phyloP scores from a whole-genome alignment of 2,888 invertebrate genomes.

The Microchrysa polita region DNA sequence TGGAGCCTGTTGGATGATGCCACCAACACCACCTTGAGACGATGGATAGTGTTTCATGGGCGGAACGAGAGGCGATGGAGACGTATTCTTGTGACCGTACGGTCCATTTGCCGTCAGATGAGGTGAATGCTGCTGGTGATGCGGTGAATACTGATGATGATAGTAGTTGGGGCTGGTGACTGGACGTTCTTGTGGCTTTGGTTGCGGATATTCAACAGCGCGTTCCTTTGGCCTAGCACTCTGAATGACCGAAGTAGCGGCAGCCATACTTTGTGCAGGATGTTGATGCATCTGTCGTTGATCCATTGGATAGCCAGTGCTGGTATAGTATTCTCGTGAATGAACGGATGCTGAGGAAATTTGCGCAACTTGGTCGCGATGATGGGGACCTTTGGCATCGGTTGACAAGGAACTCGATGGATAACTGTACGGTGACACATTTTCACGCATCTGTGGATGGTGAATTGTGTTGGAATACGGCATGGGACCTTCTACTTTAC shows the following conservation, averaged over 20 bases:
- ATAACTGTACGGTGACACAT: not conserved
- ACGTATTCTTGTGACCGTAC: constrained; percentile 22
- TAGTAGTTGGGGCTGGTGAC: constrained; percentile 40
- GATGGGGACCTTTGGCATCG: not conserved
- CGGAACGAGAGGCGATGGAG: constrained; percentile 37
- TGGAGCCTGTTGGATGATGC: constrained; percentile 27
- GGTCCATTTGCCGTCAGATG: not conserved
- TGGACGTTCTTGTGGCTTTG: constrained; percentile 34
- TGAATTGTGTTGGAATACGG: constrained; percentile 10
- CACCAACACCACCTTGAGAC: constrained; percentile 9
- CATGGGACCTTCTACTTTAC: not conserved
- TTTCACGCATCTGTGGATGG: constrained; percentile 10
- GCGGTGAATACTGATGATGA: constrained; percentile 10
- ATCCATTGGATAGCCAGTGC: constrained; percentile 16
- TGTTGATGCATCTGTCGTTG: not conserved
- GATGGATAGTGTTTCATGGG: constrained; percentile 16
- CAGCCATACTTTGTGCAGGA: not conserved
- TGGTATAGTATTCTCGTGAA: not conserved
- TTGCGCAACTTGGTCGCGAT: constrained; percentile 3
- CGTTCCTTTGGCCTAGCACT: constrained; percentile 43
- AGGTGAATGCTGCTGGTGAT: constrained; percentile 4
- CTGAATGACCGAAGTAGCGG: constrained; percentile 44
- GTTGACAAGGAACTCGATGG: not conserved
- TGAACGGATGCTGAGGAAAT: not conserved
- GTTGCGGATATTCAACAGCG: constrained; percentile 30